Evolutionary conservation across 2,113 vertebrate species (phyloP), one percentile per base, ranked within the genome.

Genomic region (Sinocyclocheilus anshuiensis): DNA sequence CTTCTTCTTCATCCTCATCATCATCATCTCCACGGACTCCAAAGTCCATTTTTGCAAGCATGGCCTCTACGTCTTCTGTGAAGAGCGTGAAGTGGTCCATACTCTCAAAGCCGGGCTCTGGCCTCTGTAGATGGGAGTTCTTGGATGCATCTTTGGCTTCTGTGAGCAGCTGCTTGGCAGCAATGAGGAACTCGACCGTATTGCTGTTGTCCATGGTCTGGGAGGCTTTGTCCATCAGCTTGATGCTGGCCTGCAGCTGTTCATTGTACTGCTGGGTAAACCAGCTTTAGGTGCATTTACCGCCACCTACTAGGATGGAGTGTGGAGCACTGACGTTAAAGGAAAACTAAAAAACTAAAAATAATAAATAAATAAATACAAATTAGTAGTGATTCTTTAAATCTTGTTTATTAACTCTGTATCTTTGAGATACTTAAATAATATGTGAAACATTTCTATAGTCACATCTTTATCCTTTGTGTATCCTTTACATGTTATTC

Each of bases 81-180:
- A 93, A 94, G 78, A 97, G 29, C 0, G 92, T 93, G 84, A 97
- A 96, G 89, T 95, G 94, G 0, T 97, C 96, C 97, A 98, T 97
- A 91, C 80, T 96, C 88, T 97, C 96, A 16, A 95, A 97, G 22
- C 95, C 96, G 0, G 92, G 94, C 77, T 97, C 96, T 0, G 94
- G 96, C 87, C 96, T 95, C 80, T 94, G 93, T 89, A 96, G 89
- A 13, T 90, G 93, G 18, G 91, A 91, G 0, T 93, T 94, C 81
- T 94, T 94, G 84, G 95, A 95, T 0, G 94, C 94, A 45, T 96
- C 95, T 90, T 84, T 88, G 10, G 96, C 95, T 0, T 97, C 96
- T 22, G 94, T 94, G 88, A 63, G 50, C 12, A 87, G 69, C 65
- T 89, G 53, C 50, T 87, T 89, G 76, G 89, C 69, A 16, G 94